Conservation (phyloP, 1,140 invertebrate species). For the Drosophila sproati region DNA sequence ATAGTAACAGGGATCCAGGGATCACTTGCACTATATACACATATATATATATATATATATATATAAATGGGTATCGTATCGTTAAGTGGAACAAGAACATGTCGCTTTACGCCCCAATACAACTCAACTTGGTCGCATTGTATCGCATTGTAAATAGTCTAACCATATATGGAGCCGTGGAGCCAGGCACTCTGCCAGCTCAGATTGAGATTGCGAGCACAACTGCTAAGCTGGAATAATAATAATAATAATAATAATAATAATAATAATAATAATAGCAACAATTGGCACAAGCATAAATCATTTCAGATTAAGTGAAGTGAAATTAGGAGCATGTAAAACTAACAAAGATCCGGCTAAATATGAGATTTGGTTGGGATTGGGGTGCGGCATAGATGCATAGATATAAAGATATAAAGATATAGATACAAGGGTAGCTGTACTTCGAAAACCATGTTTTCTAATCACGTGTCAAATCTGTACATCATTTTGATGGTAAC, state of each 20-base stretch:
- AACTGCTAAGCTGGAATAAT: constrained; percentile 2
- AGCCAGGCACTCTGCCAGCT: too few relatives aligned
- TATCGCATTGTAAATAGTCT: background rate
- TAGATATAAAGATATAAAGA: too few relatives aligned
- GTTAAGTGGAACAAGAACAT: constrained; percentile 58
- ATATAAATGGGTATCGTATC: constrained; percentile 31
- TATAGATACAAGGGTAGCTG: background rate
- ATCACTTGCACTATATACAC: background rate
- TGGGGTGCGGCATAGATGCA: too few relatives aligned
- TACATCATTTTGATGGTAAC: constrained; percentile 72
- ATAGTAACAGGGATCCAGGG: constrained; percentile 9
- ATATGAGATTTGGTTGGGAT: background rate
- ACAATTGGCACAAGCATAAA: background rate
- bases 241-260: too few relatives aligned
- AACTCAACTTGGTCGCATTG: constrained; percentile 75
- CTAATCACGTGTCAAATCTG: constrained; percentile 77
- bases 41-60: background rate
- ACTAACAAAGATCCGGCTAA: too few relatives aligned
- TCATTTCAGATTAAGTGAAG: background rate
- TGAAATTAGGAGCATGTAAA: too few relatives aligned
- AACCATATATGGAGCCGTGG: constrained; percentile 54
- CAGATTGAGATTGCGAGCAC: background rate
- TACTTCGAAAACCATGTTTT: constrained; percentile 14
- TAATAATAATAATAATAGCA: too few relatives aligned
- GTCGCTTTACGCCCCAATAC: constrained; percentile 70